Evolutionary conservation across 2,888 invertebrate species (phyloP).

Genomic region (Drosophila acutilabella): DNA sequence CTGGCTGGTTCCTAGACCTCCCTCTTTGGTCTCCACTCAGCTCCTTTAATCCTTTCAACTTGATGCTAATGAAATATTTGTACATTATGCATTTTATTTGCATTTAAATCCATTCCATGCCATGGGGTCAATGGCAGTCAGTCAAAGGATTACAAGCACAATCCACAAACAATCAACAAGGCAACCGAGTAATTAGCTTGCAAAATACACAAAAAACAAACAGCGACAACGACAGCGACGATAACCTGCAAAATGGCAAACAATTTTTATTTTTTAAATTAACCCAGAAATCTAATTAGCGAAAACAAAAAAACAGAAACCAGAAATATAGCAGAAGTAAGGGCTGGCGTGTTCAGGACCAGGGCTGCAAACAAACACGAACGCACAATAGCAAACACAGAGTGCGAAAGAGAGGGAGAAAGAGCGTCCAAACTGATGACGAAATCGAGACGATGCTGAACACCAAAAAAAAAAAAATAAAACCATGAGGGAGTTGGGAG

Average conservation of each 20-base stretch:
- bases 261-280: constrained; percentile 57
- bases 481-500: neutral
- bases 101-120: constrained; percentile 36
- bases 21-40: neutral
- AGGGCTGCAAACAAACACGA: constrained; percentile 19
- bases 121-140: constrained; percentile 47
- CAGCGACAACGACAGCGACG: constrained; percentile 29
- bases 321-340: constrained; percentile 1
- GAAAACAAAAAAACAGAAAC: constrained; percentile 30
- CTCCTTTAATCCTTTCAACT: constrained; percentile 40
- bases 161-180: constrained; percentile 28
- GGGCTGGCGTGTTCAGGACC: constrained; percentile 16
- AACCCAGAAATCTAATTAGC: constrained; percentile 82
- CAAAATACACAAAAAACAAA: constrained; percentile 59
- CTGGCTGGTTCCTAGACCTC: too few relatives aligned
- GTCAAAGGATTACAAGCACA: constrained; percentile 39
- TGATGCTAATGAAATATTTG: constrained; percentile 68
- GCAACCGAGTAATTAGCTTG: constrained; percentile 62
- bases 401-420: constrained; percentile 5
- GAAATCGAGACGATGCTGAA: constrained; percentile 63
- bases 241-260: constrained; percentile 52
- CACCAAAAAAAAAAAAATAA: constrained; percentile 7
- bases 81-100: constrained; percentile 68
- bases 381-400: constrained; percentile 19
- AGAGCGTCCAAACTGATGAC: constrained; percentile 62